A percentile compares a stretch with the other conserved stretches of the same genome.
Conservation (phyloP, 2,888 invertebrate species). For the Chloromyia formosa region DNA sequence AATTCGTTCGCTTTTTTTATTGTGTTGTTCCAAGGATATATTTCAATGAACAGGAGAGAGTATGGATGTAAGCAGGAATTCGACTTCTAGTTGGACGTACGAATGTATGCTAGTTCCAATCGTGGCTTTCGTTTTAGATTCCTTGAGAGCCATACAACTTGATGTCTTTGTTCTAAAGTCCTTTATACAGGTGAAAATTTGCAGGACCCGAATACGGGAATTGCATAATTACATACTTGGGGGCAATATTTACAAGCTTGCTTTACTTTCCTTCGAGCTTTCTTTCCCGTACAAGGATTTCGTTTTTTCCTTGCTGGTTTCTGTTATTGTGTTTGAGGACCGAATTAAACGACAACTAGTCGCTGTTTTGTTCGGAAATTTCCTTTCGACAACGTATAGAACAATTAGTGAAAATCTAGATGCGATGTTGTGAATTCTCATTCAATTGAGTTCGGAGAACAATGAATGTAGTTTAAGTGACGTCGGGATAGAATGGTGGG, state of each 20-base stretch:
- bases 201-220: conserved; percentile 28
- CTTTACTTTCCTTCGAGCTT: conserved; percentile 33
- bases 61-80: conserved; percentile 3
- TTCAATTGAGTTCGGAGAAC: neutral
- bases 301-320: neutral
- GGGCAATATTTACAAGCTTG: conserved; percentile 39
- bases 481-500: too few species aligned
- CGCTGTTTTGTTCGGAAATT: neutral
- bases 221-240: conserved; percentile 40
- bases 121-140: neutral
- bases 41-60: conserved; percentile 31
- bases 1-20: conserved; percentile 11
- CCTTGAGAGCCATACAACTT: conserved; percentile 17
- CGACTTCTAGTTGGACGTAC: neutral
- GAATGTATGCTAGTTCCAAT: neutral
- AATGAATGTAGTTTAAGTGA: neutral
- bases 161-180: conserved; percentile 22
- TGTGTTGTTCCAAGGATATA: neutral
- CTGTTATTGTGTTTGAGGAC: conserved; percentile 12
- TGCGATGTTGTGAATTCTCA: neutral
- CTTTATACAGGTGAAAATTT: conserved; percentile 27
- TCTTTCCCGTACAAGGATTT: neutral
- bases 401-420: conserved; percentile 21
- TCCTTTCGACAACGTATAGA: conserved; percentile 2
- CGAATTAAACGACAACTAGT: neutral